Percentiles rank a stretch among this genome's conserved stretches.
These are phyloP conservation scores for Rallus crepitans DNA, from an alignment of 2,797 vertebrate species.

Conservation along the genomic window DNA sequence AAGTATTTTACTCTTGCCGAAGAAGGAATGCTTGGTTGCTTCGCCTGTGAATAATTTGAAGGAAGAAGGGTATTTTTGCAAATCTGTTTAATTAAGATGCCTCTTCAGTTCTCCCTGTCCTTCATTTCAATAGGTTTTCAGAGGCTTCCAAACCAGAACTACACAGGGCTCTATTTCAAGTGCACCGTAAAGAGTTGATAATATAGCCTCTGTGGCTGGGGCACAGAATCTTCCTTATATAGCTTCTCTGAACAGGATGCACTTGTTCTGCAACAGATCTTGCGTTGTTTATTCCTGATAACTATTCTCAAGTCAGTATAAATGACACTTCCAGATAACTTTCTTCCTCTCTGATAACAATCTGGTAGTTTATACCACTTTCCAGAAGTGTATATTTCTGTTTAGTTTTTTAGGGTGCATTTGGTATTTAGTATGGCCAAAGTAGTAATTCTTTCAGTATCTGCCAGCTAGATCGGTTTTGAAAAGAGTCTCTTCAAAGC, in stretches of 20 bases:
- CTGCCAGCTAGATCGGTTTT: constrained; percentile 55
- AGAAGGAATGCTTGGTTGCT: neutral
- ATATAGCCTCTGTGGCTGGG: constrained; percentile 56
- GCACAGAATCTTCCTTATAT: constrained; percentile 68
- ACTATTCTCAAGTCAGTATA: constrained; percentile 53
- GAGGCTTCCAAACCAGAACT: constrained; percentile 45
- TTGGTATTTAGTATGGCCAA: constrained; percentile 32
- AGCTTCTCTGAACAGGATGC: constrained; percentile 51
- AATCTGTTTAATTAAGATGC: constrained; percentile 71
- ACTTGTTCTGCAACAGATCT: constrained; percentile 68
- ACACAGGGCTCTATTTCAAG: constrained; percentile 63
- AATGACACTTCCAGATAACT: constrained; percentile 69
- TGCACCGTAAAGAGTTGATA: constrained; percentile 50
- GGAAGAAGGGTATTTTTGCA: constrained; percentile 44
- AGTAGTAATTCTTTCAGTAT: constrained; percentile 66
- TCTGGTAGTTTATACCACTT: constrained; percentile 65
- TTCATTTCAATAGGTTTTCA: constrained; percentile 58
- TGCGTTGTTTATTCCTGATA: constrained; percentile 50
- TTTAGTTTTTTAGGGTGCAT: constrained; percentile 57
- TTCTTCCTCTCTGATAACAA: constrained; percentile 69
- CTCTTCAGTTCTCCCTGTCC: constrained; percentile 55
- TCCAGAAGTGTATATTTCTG: constrained; percentile 60
- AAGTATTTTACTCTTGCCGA: neutral
- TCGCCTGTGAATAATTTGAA: neutral
- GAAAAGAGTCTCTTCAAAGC: constrained; percentile 69